A percentile compares a stretch with the other conserved stretches of the same genome.
phyloP scores from a whole-genome alignment of 2,113 vertebrate genomes.

The Neotoma lepida region DNA sequence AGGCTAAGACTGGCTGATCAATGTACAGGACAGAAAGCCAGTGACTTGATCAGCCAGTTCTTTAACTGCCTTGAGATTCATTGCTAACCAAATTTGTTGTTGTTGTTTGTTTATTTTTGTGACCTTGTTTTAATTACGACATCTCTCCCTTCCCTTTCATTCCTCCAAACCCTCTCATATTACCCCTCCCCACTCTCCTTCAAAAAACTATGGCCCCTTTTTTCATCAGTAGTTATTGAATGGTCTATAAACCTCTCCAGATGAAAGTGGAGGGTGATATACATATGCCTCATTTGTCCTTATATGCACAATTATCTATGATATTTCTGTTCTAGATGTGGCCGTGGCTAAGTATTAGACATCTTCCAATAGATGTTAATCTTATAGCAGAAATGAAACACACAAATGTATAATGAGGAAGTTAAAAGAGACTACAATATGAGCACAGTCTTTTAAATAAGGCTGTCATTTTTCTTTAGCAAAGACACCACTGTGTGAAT shows the following conservation, averaged over 20 bases:
- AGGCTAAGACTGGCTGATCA: background rate
- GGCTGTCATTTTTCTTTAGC: background rate
- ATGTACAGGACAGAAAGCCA: background rate
- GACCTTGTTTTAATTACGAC: background rate
- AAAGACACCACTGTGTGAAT: background rate
- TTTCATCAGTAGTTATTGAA: background rate
- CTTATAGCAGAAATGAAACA: slow-evolving; percentile 30
- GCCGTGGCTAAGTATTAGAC: background rate
- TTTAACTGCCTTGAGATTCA: background rate
- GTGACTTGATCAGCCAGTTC: background rate
- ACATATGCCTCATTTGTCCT: background rate
- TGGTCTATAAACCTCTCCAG: background rate
- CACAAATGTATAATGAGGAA: background rate
- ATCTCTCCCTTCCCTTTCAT: background rate
- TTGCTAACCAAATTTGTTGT: background rate
- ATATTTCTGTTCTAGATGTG: background rate
- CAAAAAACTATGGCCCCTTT: background rate
- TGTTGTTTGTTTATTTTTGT: background rate
- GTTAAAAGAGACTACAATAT: background rate
- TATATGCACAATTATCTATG: background rate
- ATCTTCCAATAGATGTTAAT: slow-evolving; percentile 1
- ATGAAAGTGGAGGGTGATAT: background rate
- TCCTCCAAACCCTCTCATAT: background rate
- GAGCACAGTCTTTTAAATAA: background rate
- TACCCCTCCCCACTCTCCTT: background rate